Percentiles rank a stretch among this genome's conserved stretches.
Evolutionary conservation across 2,888 invertebrate genomes (phyloP).

Genomic region (Drosophila longiperda): DNA sequence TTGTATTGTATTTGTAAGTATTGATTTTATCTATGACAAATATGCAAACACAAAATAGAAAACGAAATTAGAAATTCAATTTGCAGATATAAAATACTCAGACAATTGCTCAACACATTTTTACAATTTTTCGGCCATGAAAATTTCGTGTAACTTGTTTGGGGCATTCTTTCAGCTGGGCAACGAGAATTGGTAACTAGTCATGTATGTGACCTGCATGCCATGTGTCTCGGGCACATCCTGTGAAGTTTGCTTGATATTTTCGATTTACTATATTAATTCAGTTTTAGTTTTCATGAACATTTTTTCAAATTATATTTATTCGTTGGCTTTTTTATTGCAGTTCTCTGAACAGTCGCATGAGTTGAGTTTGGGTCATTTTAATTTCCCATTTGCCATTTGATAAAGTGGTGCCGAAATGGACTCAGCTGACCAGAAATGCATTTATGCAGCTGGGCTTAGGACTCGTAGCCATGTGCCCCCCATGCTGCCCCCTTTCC

Average conservation of each 20-base stretch:
- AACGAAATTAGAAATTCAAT: neutral
- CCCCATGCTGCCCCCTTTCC: neutral
- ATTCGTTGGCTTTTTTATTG: constrained; percentile 3
- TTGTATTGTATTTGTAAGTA: neutral
- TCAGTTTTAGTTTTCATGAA: constrained; percentile 26
- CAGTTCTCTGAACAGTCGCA: neutral
- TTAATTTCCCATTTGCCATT: constrained; percentile 16
- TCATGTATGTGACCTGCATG: constrained; percentile 57
- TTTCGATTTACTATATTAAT: constrained; percentile 32
- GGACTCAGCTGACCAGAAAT: constrained; percentile 40
- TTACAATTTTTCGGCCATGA: constrained; percentile 5
- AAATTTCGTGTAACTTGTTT: constrained; percentile 34
- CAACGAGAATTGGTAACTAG: constrained; percentile 8
- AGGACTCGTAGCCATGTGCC: neutral
- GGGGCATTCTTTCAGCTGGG: constrained; percentile 24
- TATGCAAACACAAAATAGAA: neutral
- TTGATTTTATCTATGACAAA: neutral
- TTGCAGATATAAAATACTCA: neutral
- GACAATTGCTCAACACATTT: constrained; percentile 4
- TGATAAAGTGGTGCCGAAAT: constrained; percentile 30
- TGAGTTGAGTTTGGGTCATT: constrained; percentile 2
- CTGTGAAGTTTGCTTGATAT: constrained; percentile 30
- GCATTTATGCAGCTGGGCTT: constrained; percentile 48
- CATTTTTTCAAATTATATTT: constrained; percentile 26
- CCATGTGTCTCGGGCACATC: constrained; percentile 9